phyloP scores from a whole-genome alignment of 2,888 invertebrate genomes.

The Oxycera nigricornis region DNA sequence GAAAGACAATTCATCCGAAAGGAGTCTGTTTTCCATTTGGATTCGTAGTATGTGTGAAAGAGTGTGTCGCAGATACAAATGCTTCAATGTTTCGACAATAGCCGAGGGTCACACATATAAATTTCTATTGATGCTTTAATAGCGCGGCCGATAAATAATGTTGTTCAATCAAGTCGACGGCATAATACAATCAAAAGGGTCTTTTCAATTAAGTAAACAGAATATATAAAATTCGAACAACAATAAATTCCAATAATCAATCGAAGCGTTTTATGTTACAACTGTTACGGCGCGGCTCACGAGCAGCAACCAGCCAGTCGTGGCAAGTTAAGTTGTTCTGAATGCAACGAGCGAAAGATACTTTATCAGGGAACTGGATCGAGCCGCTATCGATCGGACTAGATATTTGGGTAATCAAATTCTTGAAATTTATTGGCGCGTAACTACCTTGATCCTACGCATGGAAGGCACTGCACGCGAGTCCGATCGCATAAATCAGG shows the following conservation, averaged over 20 bases:
- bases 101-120: too few relatives aligned
- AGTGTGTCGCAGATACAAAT: too few relatives aligned
- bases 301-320: background rate
- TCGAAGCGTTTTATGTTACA: slow-evolving; percentile 2
- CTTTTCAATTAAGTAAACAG: slow-evolving; percentile 1
- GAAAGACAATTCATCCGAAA: too few relatives aligned
- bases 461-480: background rate
- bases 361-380: background rate
- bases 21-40: too few relatives aligned
- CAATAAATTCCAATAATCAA: slow-evolving; percentile 3
- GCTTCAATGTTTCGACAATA: too few relatives aligned
- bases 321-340: background rate
- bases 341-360: background rate
- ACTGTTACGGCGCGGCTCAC: background rate
- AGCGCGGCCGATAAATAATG: background rate
- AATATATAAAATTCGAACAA: background rate
- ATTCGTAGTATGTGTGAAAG: too few relatives aligned
- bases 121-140: background rate
- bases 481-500: background rate
- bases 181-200: background rate
- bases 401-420: background rate
- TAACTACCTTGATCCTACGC: background rate
- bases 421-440: background rate
- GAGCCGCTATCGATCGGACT: background rate
- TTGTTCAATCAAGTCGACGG: background rate